Evolutionary conservation across 2,888 invertebrate species (phyloP), one percentile per base, ranked within the genome.

Genomic region (Amphiduros pacificus): DNA sequence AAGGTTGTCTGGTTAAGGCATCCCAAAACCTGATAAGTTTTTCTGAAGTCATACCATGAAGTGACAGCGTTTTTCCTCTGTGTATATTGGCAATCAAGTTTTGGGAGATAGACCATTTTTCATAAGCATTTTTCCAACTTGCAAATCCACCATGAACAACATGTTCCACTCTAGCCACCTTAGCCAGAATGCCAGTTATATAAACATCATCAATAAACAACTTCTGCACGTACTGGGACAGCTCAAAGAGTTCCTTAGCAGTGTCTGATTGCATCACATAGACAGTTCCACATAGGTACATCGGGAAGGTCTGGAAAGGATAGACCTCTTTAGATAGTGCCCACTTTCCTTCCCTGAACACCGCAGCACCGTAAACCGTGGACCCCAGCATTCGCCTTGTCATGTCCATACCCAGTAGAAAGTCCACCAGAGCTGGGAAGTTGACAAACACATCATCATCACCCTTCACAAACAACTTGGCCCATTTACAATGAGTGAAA

Each of bases 381-480:
- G 26, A 29, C 24, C 28, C 27, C 2, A 53, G 52, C 41, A 59
- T 17, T 9, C 44, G 36, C 5, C 66, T 11, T n/a, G 79, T 56
- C 17, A 70, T 62, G n/a, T n/a, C n/a, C n/a, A n/a, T n/a, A n/a
- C n/a, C n/a, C n/a, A n/a, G n/a, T n/a, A n/a, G n/a, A n/a, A n/a
- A n/a, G n/a, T n/a, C n/a, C n/a, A n/a, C n/a, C n/a, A n/a, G n/a
- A n/a, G n/a, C n/a, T 48, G 91, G 79, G 78, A 82, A 73, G 59
- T 83, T 82, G n/a, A 83, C 75, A 53, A 83, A 74, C 58, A 83
- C 82, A 61, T 84, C 84, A 67, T 84, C 84, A 62, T 84, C 84
- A 0, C 79, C 75, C 69, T 84, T 84, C 22, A 84, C 71, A 17
- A 83, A 72, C 64, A 74, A 80, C 20, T 67, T 65, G 0, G 77